Percentiles rank a stretch among this genome's conserved stretches.
Evolutionary conservation across 2,113 vertebrate species (phyloP).

Genomic region (Cheirogaleus medius): DNA sequence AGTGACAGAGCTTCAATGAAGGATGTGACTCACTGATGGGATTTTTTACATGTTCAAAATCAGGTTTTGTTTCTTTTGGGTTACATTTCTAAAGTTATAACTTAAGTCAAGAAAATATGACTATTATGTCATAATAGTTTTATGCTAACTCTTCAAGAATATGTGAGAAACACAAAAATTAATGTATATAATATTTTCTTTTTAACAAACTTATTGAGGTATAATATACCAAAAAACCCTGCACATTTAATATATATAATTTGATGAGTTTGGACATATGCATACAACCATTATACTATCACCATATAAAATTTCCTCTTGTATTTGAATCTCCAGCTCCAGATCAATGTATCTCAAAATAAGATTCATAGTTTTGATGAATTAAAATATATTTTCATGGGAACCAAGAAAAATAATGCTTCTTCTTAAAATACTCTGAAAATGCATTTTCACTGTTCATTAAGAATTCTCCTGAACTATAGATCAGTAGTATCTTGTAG

Average conservation of each 20-base stretch:
- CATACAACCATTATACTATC: background rate
- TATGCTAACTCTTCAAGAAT: background rate
- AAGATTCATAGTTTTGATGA: slow-evolving; percentile 26
- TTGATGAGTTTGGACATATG: background rate
- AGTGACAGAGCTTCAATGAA: background rate
- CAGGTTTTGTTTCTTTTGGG: slow-evolving; percentile 17
- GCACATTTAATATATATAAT: background rate
- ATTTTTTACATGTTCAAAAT: background rate
- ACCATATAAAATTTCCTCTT: background rate
- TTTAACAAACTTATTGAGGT: background rate
- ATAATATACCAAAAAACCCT: background rate
- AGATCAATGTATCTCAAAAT: background rate
- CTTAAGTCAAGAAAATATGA: background rate
- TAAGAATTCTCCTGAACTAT: background rate
- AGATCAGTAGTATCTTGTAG: background rate
- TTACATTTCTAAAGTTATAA: slow-evolving; percentile 21
- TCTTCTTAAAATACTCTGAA: slow-evolving; percentile 16
- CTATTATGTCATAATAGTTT: background rate
- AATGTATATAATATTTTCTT: background rate
- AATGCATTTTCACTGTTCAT: background rate
- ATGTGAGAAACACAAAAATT: background rate
- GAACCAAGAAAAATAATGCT: background rate
- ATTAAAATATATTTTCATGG: background rate
- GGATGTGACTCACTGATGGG: background rate
- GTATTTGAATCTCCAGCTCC: background rate